Conservation (phyloP, 2,113 vertebrate genomes). For the Leptobrachium leishanense region DNA sequence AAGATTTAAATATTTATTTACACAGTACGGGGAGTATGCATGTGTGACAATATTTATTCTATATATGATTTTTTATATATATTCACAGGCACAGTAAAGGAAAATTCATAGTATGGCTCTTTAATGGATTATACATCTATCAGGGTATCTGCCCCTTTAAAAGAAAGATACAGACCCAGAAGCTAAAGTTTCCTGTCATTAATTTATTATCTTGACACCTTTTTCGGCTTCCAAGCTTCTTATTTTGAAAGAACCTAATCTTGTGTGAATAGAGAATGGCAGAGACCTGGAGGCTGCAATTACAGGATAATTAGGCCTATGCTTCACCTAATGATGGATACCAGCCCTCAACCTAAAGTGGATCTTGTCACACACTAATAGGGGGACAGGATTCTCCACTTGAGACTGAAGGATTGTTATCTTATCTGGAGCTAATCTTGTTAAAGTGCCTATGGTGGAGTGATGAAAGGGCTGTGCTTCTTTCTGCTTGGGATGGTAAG, state of each 20-base stretch:
- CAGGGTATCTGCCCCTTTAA: slow-evolving; percentile 52
- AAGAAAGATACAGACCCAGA: slow-evolving; percentile 56
- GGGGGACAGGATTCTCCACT: slow-evolving; percentile 68
- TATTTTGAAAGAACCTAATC: slow-evolving; percentile 63
- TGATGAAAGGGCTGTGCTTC: slow-evolving; percentile 49
- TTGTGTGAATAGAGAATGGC: slow-evolving; percentile 56
- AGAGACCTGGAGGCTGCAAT: slow-evolving; percentile 73
- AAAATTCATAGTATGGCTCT: no score
- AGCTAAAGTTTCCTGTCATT: slow-evolving; percentile 55
- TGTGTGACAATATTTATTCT: no score
- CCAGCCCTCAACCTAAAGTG: slow-evolving; percentile 71
- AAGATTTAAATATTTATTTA: no score
- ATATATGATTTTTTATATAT: no score
- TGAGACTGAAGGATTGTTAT: slow-evolving; percentile 71
- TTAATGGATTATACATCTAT: not conserved
- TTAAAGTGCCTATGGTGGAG: slow-evolving; percentile 67
- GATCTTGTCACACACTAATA: slow-evolving; percentile 72
- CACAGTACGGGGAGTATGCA: no score
- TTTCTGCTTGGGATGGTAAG: slow-evolving; percentile 44
- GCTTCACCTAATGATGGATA: slow-evolving; percentile 84
- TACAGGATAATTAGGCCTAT: slow-evolving; percentile 80
- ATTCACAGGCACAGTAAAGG: no score
- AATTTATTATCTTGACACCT: slow-evolving; percentile 63
- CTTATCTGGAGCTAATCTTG: slow-evolving; percentile 77
- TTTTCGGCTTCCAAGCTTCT: slow-evolving; percentile 56